Base-by-base conservation (phyloP, 2,797 vertebrate species). In the Enteromius unitaeniatus region DNA sequence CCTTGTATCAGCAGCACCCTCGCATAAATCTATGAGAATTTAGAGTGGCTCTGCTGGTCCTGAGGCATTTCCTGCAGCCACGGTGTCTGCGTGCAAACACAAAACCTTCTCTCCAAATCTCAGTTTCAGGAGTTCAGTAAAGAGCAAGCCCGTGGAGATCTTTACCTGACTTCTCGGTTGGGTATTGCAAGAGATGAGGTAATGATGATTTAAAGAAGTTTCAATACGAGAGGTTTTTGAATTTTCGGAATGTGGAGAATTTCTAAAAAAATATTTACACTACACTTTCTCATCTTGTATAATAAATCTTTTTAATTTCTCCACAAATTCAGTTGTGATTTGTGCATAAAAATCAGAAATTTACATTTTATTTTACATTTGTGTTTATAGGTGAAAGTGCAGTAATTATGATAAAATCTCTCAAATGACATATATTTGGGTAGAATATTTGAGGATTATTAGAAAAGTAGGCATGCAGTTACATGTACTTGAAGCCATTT, bases 11-110 rank as follows among this genome's bases (percentile, higher is more conserved):
- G 65, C 60, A 60, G 73, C 58, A 72, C 64, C 55, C 51, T 78
- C 47, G 13, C 79, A 84, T 81, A 82, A 84, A 88, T 87, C 84
- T 87, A 79, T 83, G 73, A 79, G 78, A 86, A 86, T 84, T 81
- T 55, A 68, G 74, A 82, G 78, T 84, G 68, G 79, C 84, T 75
- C 78, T 55, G 21, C 67, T 81, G 82, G 55, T 64, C 81, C 78
- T 64, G 53, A 86, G 78, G 84, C 65, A 78, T 86, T 84, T 84
- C 81, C 82, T 77, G 45, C 67, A 83, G 84, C 51, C 81, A 78
- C 73, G 53, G 68, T 67, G 78, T 81, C 84, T 84, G 62, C 65
- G 31, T 62, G 75, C 74, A 69, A 58, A 78, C 64, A 70, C 51
- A 78, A 49, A 58, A 76, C 60, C 49, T 65, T 85, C 53, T 19